Evolutionary conservation across 2,888 invertebrate species (phyloP).

Genomic region (Trachelus troglodyta): DNA sequence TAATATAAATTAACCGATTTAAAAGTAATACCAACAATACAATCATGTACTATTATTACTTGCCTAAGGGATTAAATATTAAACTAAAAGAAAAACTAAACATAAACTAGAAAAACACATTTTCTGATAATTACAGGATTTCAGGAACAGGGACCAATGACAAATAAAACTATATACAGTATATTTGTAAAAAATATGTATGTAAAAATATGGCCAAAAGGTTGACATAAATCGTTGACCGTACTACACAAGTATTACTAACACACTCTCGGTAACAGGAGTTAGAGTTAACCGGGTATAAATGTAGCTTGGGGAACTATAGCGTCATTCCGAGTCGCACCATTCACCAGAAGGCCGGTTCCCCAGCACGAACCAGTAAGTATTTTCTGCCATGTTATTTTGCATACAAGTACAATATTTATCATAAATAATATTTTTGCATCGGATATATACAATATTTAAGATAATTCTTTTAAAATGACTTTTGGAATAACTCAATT

Average conservation of each 20-base stretch:
- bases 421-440: not conserved
- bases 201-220: no score
- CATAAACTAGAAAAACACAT: not conserved
- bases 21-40: not conserved
- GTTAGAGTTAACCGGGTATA: constrained; percentile 35
- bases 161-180: not conserved
- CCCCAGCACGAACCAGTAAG: constrained; percentile 29
- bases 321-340: constrained; percentile 53
- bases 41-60: not conserved
- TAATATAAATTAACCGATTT: not conserved
- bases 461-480: no score
- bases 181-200: not conserved
- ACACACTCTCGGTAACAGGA: not conserved
- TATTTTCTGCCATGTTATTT: constrained; percentile 10
- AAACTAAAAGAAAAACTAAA: not conserved
- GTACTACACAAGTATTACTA: not conserved
- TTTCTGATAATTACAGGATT: not conserved
- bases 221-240: no score
- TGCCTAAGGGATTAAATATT: not conserved
- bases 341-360: constrained; percentile 41
- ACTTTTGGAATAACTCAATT: not conserved
- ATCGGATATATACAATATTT: not conserved
- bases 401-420: not conserved
- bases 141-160: not conserved
- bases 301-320: constrained; percentile 40